Base-by-base conservation (phyloP, 2,888 invertebrate species). In the Agriopis leucophaearia region DNA sequence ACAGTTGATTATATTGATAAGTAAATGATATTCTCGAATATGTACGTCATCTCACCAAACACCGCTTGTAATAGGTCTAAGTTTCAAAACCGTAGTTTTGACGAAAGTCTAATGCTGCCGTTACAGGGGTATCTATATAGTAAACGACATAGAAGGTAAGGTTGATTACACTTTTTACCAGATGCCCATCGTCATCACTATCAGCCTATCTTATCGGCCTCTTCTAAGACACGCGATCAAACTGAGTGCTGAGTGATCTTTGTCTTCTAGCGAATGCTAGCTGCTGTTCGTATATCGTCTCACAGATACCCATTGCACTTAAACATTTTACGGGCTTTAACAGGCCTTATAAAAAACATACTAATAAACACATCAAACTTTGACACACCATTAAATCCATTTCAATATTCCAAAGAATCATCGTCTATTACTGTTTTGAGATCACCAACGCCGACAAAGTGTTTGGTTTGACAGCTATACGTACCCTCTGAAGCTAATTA, bases 381-480 rank as follows among this genome's bases (percentile, higher is more conserved):
- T 80, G 79, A 84, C 82, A 76, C 69, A 74, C 74, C 81, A 80
- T 82, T 78, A 80, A 78, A 77, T 65, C 72, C 75, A 70, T 64
- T 76, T 84, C 78, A 81, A 81, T 79, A 72, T 88, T 88, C 85
- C 82, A 84, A 75, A 88, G 89, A 91, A 87, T 90, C 91, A 91
- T 90, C 89, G 79, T 86, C 87, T 89, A 90, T 90, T 89, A 88
- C 82, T 79, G 78, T 76, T 70, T 75, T 45, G 38, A 45, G 59
- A 81, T 82, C 80, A 75, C 74, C 73, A 65, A 75, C 70, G 81
- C 92, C 92, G 92, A 88, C 92, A 92, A 91, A 92, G 93, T 90
- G 91, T 91, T 88, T 86, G 84, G 86, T 91, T 88, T 92, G 93
- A 92, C 93, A 92, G 94, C 90, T 87, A 87, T 79, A 88, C 87